Base-by-base conservation (phyloP, 2,113 vertebrate species). In the Podarcis raffonei region DNA sequence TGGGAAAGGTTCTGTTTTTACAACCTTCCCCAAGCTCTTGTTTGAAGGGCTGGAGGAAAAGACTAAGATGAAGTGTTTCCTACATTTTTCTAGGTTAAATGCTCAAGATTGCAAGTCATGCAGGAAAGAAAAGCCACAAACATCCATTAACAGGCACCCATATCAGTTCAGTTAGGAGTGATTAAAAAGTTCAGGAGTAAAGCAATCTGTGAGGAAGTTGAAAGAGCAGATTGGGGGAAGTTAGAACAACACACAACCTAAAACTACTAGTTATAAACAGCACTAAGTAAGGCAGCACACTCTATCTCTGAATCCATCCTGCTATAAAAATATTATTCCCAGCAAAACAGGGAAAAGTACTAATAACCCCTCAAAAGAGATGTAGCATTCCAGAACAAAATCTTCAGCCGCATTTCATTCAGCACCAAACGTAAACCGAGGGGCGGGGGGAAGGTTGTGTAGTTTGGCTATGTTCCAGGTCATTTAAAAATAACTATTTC, bases 401-500 rank as follows among this genome's bases (percentile, higher is more conserved):
- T 95, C 94, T 95, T 86, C 93, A 96, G 89, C 85, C 59, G 2
- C 57, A 90, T 81, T 95, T 95, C 95, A 96, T 95, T 94, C 94
- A 92, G 93, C 91, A 96, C 94, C 89, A 96, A 96, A 93, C 82
- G 88, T 94, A 97, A 97, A 95, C 92, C 30, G 39, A 27, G 32
- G 39, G 30, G 22, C 7, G 76, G 62, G 27, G 62, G 2, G 76
- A 20, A 18, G 68, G 85, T 87, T 95, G 92, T 94, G 88, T 89
- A 92, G 93, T 90, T 94, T 96, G 95, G 95, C 92, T 90, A 78
- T 77, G 84, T 87, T 96, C 95, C 96, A 96, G 89, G 88, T 93
- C 94, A 94, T 93, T 97, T 96, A 95, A 96, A 97, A 97, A 96
- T 95, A 97, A 94, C 94, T 89, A 91, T 96, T 97, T 96, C 94